Conservation (phyloP, 2,113 vertebrate species). For the Hippocampus abdominalis region DNA sequence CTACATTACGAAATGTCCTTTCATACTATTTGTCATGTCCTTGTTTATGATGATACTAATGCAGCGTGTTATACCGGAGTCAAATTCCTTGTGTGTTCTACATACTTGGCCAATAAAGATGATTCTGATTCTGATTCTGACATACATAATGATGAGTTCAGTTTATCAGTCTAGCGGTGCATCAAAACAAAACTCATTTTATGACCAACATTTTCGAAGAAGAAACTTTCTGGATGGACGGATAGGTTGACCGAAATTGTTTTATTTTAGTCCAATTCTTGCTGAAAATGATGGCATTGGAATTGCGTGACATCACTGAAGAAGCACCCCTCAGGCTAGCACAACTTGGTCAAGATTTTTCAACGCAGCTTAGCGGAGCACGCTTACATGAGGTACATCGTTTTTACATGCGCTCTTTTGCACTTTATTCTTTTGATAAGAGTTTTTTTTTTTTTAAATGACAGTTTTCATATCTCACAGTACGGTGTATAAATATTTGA, state of each 20-base stretch:
- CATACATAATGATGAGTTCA: too few species aligned
- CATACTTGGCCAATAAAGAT: too few species aligned
- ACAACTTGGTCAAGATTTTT: background rate
- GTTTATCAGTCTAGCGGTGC: too few species aligned
- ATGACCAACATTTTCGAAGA: too few species aligned
- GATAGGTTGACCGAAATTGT: background rate
- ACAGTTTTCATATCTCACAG: constrained; percentile 25
- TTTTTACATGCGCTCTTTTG: background rate
- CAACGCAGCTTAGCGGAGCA: background rate
- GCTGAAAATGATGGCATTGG: background rate
- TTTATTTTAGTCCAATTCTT: background rate
- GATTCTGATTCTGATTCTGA: too few species aligned
- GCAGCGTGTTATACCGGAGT: too few species aligned
- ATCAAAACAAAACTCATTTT: too few species aligned
- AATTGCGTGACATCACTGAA: background rate
- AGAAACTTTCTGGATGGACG: background rate
- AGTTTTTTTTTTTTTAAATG: background rate
- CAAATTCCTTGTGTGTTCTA: too few species aligned
- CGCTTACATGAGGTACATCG: too few species aligned
- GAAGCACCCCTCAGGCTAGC: background rate
- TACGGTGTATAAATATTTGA: constrained; percentile 25
- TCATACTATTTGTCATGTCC: too few species aligned
- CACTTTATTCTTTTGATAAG: background rate
- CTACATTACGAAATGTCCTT: too few species aligned
- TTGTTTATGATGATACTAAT: too few species aligned